Evolutionary conservation across 2,888 invertebrate species (phyloP).

Genomic region (Eumacrocentrus americanus): DNA sequence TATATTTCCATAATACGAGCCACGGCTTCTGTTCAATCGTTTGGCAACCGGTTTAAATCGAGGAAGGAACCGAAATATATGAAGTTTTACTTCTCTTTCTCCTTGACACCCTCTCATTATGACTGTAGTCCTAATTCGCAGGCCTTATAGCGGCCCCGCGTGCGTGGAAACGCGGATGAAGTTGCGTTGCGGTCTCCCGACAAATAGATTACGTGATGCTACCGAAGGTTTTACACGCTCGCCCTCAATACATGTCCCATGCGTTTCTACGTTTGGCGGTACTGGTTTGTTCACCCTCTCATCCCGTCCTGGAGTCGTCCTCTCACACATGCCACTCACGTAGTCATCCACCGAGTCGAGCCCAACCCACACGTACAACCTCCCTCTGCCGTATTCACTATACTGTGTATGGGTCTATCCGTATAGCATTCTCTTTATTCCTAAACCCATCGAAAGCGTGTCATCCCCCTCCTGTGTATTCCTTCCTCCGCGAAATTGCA

Average conservation of each 20-base stretch:
- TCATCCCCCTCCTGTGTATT: conserved; percentile 21
- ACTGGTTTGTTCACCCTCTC: conserved; percentile 32
- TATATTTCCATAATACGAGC: neutral
- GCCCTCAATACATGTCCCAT: conserved; percentile 20
- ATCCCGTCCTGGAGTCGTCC: conserved; percentile 39
- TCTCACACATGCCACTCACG: conserved; percentile 59
- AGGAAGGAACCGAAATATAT: neutral
- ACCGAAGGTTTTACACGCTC: conserved; percentile 37
- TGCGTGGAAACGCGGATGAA: conserved; percentile 37
- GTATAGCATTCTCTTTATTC: conserved; percentile 23
- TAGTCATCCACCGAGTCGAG: conserved; percentile 53
- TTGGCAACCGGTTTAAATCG: neutral
- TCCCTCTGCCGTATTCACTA: conserved; percentile 22
- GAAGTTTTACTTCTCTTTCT: neutral
- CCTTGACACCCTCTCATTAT: neutral
- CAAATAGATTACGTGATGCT: conserved; percentile 60
- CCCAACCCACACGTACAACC: conserved; percentile 29
- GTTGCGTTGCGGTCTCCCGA: conserved; percentile 54
- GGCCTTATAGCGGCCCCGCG: no score
- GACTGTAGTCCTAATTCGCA: no score
- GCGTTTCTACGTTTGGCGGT: conserved; percentile 35
- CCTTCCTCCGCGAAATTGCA: conserved; percentile 53
- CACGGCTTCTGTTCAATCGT: neutral
- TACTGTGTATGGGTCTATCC: conserved; percentile 23
- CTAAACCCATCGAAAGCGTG: conserved; percentile 6